Evolutionary conservation across 2,888 invertebrate genomes (phyloP), one percentile per base, ranked within the genome.

Genomic region (Steromphala cineraria): DNA sequence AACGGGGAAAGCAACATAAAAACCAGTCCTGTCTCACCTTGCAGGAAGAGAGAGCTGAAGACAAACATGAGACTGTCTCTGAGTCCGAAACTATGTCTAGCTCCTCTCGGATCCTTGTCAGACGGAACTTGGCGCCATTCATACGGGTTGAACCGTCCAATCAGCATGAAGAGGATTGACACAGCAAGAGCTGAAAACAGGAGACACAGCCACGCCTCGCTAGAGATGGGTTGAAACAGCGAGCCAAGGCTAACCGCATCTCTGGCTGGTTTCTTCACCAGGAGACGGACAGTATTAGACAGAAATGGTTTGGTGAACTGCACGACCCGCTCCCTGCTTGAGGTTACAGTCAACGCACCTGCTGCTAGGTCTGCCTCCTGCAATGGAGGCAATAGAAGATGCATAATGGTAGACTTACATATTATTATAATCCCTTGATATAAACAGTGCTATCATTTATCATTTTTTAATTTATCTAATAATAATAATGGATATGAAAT

Each of bases 41-140:
- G 87, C 83, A 82, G 83, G 40, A 78, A 75, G 8, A 85, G 46
- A 21, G 87, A 84, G 31, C 83, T 85, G 24, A 82, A 77, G 71
- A 79, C 79, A 78, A 84, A 87, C 19, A 84, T 78, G 31, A 87
- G 84, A 71, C 85, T 87, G 67, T 85, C 84, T n/a, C 81, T 80
- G 36, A 84, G 78, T 17, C 83, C 84, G 62, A 85, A 87, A 40
- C 82, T 85, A 40, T 83, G 46, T 0, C 84, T 75, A 1, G 81
- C 81, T 15, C 67, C 24, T 40, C 81, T 75, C 3, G 77, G 75
- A 67, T 85, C 85, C 31, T 82, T 83, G n/a, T 84, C 86, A 40
- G 75, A 67, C 10, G 71, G 40, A 1, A 82, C 76, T n/a, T 83
- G 75, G 10, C 81, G 74, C 85, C 86, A 85, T 46, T 85, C 84